Percentiles rank a stretch among this genome's conserved stretches.
Conservation (phyloP, 2,888 invertebrate genomes). For the Eumacrocentrus americanus region DNA sequence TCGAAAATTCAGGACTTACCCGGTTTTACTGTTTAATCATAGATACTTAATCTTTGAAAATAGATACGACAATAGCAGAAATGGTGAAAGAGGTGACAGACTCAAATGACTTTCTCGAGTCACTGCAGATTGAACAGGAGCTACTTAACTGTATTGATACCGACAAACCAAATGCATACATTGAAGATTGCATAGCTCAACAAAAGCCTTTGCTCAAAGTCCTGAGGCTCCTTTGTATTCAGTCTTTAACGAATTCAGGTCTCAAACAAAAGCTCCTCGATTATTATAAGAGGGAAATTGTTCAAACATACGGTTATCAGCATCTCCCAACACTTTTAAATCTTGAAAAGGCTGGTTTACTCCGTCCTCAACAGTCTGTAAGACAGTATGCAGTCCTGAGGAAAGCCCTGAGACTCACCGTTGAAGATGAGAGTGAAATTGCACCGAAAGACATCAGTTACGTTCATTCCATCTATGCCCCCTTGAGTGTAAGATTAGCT, state of each 20-base stretch:
- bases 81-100: constrained; percentile 87
- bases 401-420: constrained; percentile 83
- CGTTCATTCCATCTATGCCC: constrained; percentile 92
- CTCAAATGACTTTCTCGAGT: constrained; percentile 77
- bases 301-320: constrained; percentile 87
- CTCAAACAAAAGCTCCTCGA: constrained; percentile 85
- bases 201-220: constrained; percentile 83
- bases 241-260: constrained; percentile 91
- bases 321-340: constrained; percentile 82
- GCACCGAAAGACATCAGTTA: constrained; percentile 88
- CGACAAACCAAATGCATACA: constrained; percentile 85
- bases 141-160: constrained; percentile 90
- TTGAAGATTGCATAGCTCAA: constrained; percentile 91
- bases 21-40: too few relatives aligned
- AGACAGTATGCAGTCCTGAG: constrained; percentile 78
- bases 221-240: constrained; percentile 88
- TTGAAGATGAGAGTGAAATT: constrained; percentile 85
- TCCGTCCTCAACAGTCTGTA: constrained; percentile 75
- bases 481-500: constrained; percentile 84
- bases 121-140: constrained; percentile 86
- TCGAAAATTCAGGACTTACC: too few relatives aligned
- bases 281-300: constrained; percentile 75
- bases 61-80: constrained; percentile 91
- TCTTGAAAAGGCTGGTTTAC: constrained; percentile 84
- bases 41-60: constrained; percentile 31